phyloP scores from a whole-genome alignment of 2,888 invertebrate genomes.

The Ormyrus rosae region DNA sequence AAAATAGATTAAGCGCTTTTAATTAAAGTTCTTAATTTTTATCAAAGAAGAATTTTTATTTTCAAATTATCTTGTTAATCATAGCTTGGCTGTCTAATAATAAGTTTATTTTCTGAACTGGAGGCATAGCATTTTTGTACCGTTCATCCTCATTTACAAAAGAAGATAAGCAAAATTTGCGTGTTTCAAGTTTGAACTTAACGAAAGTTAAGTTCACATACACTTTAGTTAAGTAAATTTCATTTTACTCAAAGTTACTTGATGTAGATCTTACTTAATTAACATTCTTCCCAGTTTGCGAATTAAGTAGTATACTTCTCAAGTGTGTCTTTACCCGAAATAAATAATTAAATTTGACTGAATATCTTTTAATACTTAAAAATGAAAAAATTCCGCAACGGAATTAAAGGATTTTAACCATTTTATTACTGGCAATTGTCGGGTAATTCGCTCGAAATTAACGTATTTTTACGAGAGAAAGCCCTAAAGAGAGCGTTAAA shows the following conservation, averaged over 20 bases:
- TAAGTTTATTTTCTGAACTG: neutral
- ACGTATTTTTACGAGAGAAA: too few species aligned
- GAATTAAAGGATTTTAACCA: neutral
- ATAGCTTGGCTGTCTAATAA: neutral
- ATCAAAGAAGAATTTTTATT: too few species aligned
- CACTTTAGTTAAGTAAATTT: slow-evolving; percentile 46
- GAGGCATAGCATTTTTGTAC: neutral
- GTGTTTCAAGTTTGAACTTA: slow-evolving; percentile 19
- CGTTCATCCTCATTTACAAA: neutral
- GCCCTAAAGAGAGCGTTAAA: too few species aligned
- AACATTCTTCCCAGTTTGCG: slow-evolving; percentile 7
- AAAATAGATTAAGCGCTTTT: neutral
- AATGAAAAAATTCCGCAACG: neutral
- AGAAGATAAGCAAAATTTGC: slow-evolving; percentile 34
- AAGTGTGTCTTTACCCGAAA: too few species aligned
- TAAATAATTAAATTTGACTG: too few species aligned
- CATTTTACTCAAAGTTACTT: slow-evolving; percentile 16
- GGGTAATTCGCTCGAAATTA: neutral
- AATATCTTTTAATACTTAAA: neutral
- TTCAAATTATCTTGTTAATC: neutral
- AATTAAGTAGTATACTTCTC: neutral
- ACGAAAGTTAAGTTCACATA: slow-evolving; percentile 8
- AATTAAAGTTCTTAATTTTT: neutral
- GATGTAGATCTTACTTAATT: slow-evolving; percentile 21
- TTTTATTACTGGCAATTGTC: neutral